Evolutionary conservation across 1,140 invertebrate species (phyloP).

Genomic region (Diploscapter pachys): DNA sequence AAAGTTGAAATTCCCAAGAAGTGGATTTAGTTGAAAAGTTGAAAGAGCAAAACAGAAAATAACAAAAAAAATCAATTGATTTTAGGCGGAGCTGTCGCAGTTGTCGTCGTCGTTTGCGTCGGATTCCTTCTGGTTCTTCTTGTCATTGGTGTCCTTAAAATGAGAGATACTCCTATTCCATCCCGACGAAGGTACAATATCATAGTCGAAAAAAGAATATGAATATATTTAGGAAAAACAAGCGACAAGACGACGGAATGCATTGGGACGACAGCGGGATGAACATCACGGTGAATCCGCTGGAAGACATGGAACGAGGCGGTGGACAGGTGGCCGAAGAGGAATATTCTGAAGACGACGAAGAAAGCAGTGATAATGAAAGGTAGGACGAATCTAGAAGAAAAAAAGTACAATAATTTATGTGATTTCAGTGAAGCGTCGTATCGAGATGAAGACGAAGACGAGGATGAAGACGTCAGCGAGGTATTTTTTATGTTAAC

Average conservation of each 20-base stretch:
- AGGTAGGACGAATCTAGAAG: too few relatives aligned
- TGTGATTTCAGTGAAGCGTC: slow-evolving; percentile 23
- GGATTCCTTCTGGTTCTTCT: slow-evolving; percentile 56
- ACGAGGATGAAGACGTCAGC: slow-evolving; percentile 32
- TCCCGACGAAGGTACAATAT: slow-evolving; percentile 27
- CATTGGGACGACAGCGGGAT: slow-evolving; percentile 60
- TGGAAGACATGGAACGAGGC: slow-evolving; percentile 54
- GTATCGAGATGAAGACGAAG: slow-evolving; percentile 30
- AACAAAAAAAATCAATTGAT: background rate
- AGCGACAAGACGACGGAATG: slow-evolving; percentile 40
- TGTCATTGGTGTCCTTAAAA: slow-evolving; percentile 57
- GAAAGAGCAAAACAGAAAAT: too few relatives aligned
- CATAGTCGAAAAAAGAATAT: too few relatives aligned
- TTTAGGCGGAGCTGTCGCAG: slow-evolving; percentile 52
- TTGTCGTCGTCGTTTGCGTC: slow-evolving; percentile 58
- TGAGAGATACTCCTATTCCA: slow-evolving; percentile 52
- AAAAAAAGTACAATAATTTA: too few relatives aligned
- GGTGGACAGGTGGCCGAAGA: slow-evolving; percentile 28
- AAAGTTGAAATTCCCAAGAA: too few relatives aligned
- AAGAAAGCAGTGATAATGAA: slow-evolving; percentile 23
- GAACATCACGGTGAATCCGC: slow-evolving; percentile 59
- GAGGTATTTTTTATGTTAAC: background rate
- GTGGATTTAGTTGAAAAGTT: too few relatives aligned
- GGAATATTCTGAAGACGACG: slow-evolving; percentile 51
- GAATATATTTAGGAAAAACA: slow-evolving; percentile 5